phyloP scores from a whole-genome alignment of 2,113 vertebrate species.

The Megaleporinus macrocephalus region DNA sequence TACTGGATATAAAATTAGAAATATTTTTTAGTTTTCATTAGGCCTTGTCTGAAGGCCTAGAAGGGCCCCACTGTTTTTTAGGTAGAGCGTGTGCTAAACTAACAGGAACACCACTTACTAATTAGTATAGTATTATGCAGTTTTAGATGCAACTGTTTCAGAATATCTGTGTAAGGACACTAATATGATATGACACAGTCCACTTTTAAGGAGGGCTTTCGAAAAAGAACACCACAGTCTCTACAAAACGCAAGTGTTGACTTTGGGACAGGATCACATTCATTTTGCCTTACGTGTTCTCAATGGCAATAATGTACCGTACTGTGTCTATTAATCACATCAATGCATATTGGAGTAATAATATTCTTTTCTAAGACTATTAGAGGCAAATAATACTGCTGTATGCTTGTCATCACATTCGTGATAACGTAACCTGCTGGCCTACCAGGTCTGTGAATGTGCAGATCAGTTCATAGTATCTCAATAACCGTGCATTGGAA shows the following conservation, averaged over 20 bases:
- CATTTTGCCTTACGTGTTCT: conserved; percentile 47
- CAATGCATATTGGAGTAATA: conserved; percentile 36
- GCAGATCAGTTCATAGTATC: background rate
- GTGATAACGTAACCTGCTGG: conserved; percentile 28
- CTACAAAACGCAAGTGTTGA: conserved; percentile 1
- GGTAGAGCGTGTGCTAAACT: background rate
- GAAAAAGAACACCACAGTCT: no score
- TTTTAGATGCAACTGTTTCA: background rate
- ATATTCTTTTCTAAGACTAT: conserved; percentile 26
- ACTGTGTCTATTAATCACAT: conserved; percentile 41
- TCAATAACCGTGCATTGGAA: conserved; percentile 16
- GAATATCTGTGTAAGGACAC: background rate
- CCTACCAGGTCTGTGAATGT: background rate
- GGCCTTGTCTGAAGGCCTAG: no score
- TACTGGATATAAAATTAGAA: no score
- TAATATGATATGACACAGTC: background rate
- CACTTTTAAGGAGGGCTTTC: no score
- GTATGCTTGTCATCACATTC: conserved; percentile 6
- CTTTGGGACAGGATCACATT: conserved; percentile 2
- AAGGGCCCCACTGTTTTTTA: no score
- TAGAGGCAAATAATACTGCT: conserved; percentile 20
- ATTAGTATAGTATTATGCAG: background rate
- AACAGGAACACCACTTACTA: no score
- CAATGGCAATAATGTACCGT: conserved; percentile 48
- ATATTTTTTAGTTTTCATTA: no score